These are phyloP conservation scores for Calephelis nemesis DNA, from an alignment of 1,140 invertebrate species.

Conservation along the genomic window DNA sequence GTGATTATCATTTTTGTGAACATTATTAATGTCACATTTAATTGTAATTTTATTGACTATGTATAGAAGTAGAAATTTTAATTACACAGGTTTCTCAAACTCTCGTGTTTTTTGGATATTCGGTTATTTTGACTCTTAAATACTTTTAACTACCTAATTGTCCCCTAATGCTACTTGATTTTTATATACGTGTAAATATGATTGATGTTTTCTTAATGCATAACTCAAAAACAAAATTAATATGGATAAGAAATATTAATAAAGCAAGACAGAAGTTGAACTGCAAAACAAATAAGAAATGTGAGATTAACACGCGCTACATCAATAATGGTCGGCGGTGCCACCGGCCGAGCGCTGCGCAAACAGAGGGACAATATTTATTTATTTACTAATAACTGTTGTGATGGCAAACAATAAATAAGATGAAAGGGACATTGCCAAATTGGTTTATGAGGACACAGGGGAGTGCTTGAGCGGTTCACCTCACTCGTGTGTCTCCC, in stretches of 20 bases:
- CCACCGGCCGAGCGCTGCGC: conserved; percentile 55
- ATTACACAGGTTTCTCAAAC: too few species aligned
- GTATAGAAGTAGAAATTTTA: too few species aligned
- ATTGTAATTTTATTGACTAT: too few species aligned
- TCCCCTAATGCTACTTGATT: too few species aligned
- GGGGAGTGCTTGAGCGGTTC: conserved; percentile 39
- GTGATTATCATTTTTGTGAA: too few species aligned
- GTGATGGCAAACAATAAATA: conserved; percentile 70
- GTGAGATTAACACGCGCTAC: conserved; percentile 55
- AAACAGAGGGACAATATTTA: conserved; percentile 72
- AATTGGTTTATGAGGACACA: conserved; percentile 72
- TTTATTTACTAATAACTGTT: conserved; percentile 74
- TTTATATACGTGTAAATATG: too few species aligned
- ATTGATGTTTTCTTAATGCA: too few species aligned
- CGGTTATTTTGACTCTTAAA: too few species aligned
- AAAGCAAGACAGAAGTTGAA: conserved; percentile 46
- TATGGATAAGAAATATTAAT: background rate
- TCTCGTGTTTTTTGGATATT: too few species aligned
- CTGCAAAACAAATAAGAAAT: conserved; percentile 53
- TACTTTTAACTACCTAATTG: too few species aligned
- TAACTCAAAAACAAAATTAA: too few species aligned
- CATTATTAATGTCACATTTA: too few species aligned
- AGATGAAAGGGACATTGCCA: conserved; percentile 67
- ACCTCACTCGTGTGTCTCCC: background rate
- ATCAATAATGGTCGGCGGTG: conserved; percentile 58